Conservation (phyloP, 1,140 invertebrate genomes). For the Zaprionus kolodkinae region DNA sequence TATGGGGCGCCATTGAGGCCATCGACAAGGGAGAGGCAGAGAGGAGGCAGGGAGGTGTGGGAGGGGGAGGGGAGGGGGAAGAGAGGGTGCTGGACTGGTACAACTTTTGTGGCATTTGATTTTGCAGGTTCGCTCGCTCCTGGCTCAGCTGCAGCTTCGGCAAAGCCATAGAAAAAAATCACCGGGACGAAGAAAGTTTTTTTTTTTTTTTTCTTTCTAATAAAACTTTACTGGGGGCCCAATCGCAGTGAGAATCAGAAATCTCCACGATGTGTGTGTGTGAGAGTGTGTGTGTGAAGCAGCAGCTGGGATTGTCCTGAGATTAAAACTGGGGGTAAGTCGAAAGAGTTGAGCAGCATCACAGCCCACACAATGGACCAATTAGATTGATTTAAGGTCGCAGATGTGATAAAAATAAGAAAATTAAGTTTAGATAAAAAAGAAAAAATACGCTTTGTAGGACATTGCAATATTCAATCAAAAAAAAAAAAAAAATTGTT, state of each 20-base stretch:
- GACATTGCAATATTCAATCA: no score
- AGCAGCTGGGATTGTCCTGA: slow-evolving; percentile 47
- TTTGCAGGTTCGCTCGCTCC: slow-evolving; percentile 43
- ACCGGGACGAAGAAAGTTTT: slow-evolving; percentile 60
- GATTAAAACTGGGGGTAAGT: slow-evolving; percentile 15
- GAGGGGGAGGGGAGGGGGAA: not conserved
- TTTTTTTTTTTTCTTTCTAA: slow-evolving; percentile 66
- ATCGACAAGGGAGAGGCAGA: slow-evolving; percentile 38
- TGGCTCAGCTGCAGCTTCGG: slow-evolving; percentile 62
- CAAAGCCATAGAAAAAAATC: slow-evolving; percentile 44
- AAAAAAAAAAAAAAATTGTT: no score
- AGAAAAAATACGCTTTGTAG: not conserved
- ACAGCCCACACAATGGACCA: not conserved
- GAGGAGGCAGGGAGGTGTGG: no score
- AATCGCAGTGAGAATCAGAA: slow-evolving; percentile 66
- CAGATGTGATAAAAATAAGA: slow-evolving; percentile 2
- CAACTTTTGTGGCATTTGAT: slow-evolving; percentile 76
- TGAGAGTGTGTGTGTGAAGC: slow-evolving; percentile 32
- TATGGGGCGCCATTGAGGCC: slow-evolving; percentile 49
- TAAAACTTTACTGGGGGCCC: slow-evolving; percentile 63
- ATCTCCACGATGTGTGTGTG: slow-evolving; percentile 54
- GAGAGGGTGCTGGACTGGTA: not conserved
- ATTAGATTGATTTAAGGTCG: slow-evolving; percentile 14
- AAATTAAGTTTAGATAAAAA: slow-evolving; percentile 2
- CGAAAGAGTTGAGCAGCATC: slow-evolving; percentile 18